Evolutionary conservation across 2,888 invertebrate species (phyloP).

Genomic region (Leptarthrus brevirostris): DNA sequence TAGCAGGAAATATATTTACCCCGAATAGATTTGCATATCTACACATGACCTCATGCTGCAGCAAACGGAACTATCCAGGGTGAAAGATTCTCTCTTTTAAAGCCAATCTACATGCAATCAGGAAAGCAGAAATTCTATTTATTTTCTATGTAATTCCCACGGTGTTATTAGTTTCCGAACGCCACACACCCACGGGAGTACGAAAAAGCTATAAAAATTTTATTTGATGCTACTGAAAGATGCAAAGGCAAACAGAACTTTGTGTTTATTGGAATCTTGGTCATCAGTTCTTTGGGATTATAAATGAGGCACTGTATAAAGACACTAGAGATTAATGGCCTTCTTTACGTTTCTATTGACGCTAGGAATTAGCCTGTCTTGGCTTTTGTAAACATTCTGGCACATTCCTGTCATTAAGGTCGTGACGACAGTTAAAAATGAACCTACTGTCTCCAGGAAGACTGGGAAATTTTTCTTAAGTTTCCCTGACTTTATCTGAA

Average conservation of each 20-base stretch:
- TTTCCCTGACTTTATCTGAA: too few species aligned
- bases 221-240: neutral
- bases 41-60: neutral
- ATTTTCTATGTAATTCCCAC: conserved; percentile 8
- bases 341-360: neutral
- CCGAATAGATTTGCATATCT: neutral
- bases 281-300: conserved; percentile 7
- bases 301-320: neutral
- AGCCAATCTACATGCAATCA: neutral
- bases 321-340: conserved; percentile 12
- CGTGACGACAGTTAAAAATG: conserved; percentile 11
- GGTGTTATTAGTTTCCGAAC: conserved; percentile 13
- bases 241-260: neutral
- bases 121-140: conserved; percentile 1
- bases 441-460: neutral
- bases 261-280: neutral
- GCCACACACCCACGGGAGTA: neutral
- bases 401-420: conserved; percentile 8
- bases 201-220: conserved; percentile 13
- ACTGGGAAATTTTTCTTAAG: neutral
- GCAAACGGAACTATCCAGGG: neutral
- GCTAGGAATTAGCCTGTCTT: neutral
- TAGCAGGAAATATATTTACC: neutral
- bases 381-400: neutral
- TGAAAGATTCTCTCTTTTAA: neutral